These are phyloP conservation scores for Drosophila mimetica DNA, from an alignment of 2,888 invertebrate genomes.

Conservation along the genomic window DNA sequence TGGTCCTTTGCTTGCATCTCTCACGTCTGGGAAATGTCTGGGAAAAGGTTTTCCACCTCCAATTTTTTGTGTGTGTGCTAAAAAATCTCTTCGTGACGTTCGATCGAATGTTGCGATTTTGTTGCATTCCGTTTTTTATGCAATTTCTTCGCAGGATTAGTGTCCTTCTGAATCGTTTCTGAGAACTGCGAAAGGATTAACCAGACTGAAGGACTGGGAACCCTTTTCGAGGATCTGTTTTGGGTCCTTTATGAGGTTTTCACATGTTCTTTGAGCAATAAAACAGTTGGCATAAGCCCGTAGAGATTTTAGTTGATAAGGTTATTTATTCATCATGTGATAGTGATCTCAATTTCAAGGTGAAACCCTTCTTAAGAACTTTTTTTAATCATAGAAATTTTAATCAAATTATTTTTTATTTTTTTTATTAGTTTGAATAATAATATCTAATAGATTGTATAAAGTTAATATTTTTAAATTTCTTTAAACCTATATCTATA, in stretches of 20 bases:
- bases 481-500: too few relatives aligned
- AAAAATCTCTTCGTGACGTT: conserved; percentile 61
- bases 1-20: conserved; percentile 43
- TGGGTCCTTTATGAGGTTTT: background rate
- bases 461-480: too few relatives aligned
- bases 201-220: background rate
- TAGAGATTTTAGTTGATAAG: background rate
- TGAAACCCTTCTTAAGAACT: too few relatives aligned
- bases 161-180: conserved; percentile 37
- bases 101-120: conserved; percentile 73
- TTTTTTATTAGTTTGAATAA: too few relatives aligned
- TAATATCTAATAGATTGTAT: too few relatives aligned
- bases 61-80: background rate
- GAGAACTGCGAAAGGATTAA: conserved; percentile 67
- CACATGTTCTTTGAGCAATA: background rate
- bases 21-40: conserved; percentile 58
- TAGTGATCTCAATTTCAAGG: too few relatives aligned
- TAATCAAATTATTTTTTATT: too few relatives aligned
- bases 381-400: too few relatives aligned
- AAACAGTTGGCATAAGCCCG: background rate
- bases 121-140: conserved; percentile 26
- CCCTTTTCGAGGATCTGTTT: conserved; percentile 1
- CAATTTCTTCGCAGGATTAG: conserved; percentile 44
- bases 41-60: conserved; percentile 44
- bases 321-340: background rate